These are phyloP conservation scores for Poecilia wingei DNA, from an alignment of 2,797 vertebrate species.

Conservation along the genomic window DNA sequence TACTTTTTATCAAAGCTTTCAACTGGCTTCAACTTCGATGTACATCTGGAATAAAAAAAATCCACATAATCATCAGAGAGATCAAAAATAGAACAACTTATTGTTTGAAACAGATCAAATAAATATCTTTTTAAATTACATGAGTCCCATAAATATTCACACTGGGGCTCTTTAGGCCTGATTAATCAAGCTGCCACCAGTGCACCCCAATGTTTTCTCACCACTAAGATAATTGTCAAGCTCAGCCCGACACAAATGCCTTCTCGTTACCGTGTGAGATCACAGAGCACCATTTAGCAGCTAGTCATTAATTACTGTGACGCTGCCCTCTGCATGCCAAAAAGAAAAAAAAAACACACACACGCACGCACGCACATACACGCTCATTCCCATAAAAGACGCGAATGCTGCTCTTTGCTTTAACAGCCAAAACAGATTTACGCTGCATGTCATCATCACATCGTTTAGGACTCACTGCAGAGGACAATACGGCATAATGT, in stretches of 20 bases:
- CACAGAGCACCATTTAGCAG: conserved; percentile 78
- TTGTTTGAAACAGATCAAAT: background rate
- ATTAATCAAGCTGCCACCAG: conserved; percentile 25
- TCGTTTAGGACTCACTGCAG: conserved; percentile 53
- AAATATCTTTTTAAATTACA: conserved; percentile 22
- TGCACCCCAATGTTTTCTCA: conserved; percentile 26
- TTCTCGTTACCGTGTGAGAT: conserved; percentile 80
- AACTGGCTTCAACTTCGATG: conserved; percentile 26
- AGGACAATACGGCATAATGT: conserved; percentile 60
- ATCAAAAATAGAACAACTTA: conserved; percentile 6
- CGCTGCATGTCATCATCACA: conserved; percentile 63
- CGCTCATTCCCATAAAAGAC: conserved; percentile 10
- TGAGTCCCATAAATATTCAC: conserved; percentile 11
- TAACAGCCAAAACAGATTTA: conserved; percentile 55
- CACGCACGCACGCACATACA: conserved; percentile 26
- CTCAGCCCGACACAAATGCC: conserved; percentile 59
- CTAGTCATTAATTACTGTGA: conserved; percentile 81
- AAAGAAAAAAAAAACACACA: conserved; percentile 46
- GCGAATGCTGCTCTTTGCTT: conserved; percentile 8
- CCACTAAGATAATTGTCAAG: conserved; percentile 65
- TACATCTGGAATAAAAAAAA: conserved; percentile 27
- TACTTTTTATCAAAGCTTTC: conserved; percentile 25
- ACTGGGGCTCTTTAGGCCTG: conserved; percentile 12
- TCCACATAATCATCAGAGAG: conserved; percentile 5
- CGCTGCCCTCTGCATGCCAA: conserved; percentile 70